These are phyloP conservation scores for Crax fasciolata DNA, from an alignment of 2,797 vertebrate species.

Conservation along the genomic window DNA sequence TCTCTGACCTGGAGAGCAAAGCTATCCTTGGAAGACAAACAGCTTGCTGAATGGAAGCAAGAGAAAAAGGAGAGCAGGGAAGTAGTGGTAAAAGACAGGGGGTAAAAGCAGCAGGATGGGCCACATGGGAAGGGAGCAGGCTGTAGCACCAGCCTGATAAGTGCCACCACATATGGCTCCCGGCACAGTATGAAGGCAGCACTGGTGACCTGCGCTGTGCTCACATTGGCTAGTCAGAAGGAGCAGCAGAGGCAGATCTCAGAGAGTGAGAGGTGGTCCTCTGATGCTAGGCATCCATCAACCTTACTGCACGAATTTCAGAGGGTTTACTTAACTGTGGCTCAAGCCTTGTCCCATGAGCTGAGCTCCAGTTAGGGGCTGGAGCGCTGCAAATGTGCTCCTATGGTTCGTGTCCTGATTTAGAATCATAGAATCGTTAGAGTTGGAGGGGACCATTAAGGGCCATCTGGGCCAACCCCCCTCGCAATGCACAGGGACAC, in stretches of 20 bases:
- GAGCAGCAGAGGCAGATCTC: neutral
- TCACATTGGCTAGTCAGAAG: neutral
- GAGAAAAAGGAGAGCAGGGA: neutral
- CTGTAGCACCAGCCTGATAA: neutral
- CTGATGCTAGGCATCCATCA: neutral
- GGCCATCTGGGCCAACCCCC: too few species aligned
- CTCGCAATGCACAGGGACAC: too few species aligned
- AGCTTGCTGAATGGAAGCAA: constrained; percentile 2
- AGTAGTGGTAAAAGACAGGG: neutral
- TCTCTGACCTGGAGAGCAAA: constrained; percentile 43
- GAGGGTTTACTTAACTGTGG: neutral
- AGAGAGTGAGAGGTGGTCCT: neutral
- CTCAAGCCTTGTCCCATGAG: neutral
- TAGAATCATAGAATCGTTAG: too few species aligned
- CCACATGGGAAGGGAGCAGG: neutral
- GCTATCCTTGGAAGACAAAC: constrained; percentile 11
- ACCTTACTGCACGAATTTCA: neutral
- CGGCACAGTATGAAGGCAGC: neutral
- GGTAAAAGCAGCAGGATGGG: neutral
- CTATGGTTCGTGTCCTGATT: fast-evolving
- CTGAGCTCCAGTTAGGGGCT: neutral
- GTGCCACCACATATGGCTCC: neutral
- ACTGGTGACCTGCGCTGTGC: neutral
- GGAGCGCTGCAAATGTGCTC: neutral
- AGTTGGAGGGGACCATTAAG: too few species aligned